Percentiles rank a stretch among this genome's conserved stretches.
These are phyloP conservation scores for Dasyurus viverrinus DNA, from an alignment of 2,113 vertebrate genomes.

Conservation along the genomic window DNA sequence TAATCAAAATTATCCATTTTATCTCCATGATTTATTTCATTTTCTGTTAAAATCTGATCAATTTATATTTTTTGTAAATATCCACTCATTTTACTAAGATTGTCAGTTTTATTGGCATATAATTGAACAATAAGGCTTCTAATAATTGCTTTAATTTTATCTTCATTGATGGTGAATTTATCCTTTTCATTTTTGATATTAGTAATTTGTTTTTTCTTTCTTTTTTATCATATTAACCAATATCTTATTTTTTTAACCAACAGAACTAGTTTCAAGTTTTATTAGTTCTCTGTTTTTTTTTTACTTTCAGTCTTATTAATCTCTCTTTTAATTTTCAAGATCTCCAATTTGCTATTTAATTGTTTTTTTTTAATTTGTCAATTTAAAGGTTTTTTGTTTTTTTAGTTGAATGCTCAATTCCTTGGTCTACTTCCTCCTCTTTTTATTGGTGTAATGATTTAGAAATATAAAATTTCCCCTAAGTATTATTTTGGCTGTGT, in stretches of 20 bases:
- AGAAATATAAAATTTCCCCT: background rate
- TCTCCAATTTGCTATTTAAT: background rate
- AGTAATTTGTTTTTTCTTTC: background rate
- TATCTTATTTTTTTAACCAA: background rate
- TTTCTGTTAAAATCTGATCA: background rate
- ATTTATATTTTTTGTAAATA: background rate
- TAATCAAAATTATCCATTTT: background rate
- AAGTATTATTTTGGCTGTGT: background rate
- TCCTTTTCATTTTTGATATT: background rate
- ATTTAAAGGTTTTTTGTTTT: background rate
- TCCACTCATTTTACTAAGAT: background rate
- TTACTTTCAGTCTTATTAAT: background rate
- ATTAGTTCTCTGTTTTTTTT: background rate
- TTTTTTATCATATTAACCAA: background rate
- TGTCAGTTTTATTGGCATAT: background rate
- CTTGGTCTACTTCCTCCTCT: background rate
- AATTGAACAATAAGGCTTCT: background rate
- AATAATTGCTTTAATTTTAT: background rate
- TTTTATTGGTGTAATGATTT: background rate
- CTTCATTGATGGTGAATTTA: background rate
- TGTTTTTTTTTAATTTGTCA: background rate
- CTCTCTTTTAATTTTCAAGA: background rate
- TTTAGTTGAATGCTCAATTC: background rate
- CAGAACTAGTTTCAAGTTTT: background rate
- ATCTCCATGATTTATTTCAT: background rate